Evolutionary conservation across 2,888 invertebrate genomes (phyloP), one percentile per base, ranked within the genome.

Genomic region (Rugalucina vietnamica): DNA sequence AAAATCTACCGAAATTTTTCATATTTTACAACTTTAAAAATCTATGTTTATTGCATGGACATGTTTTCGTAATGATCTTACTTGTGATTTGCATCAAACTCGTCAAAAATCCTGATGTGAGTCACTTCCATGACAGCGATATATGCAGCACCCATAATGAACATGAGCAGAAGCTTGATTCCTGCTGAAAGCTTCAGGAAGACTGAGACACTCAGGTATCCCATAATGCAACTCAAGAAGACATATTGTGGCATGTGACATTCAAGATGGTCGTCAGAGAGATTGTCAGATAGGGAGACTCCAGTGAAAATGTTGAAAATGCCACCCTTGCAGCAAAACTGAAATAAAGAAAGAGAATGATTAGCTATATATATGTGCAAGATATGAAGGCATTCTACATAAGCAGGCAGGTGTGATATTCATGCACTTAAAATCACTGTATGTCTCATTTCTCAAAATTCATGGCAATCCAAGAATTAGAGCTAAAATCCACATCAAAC

Each of bases 131-230:
- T 97, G 80, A 97, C 96, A 32, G 98, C 95, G 91, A 97, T 96
- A 94, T 98, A 98, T 43, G 97, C 97, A 3, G 97, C 97, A 96
- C 98, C 97, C 81, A 97, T 96, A 65, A 93, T 54, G 2, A 97
- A 95, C 76, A 98, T 96, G 34, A 98, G 96, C 73, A 97, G 95
- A 10, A 97, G 96, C 95, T 98, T 98, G 86, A 98, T 96, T 87
- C 98, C 95, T 89, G 98, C 97, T 12, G 98, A 98, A 76, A 98
- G 96, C 86, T 97, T 96, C 75, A 98, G 96, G 95, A 98, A 98
- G 82, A 98, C 97, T 0, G 98, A 97, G 37, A 98, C 97, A 0
- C 97, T 97, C 81, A 98, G 96, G 95, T 97, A 97, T 76, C 97
- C 97, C 89, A 98, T 96, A 77, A 98, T 96, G 91, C 98, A 98